Conservation (phyloP, 2,113 vertebrate species). For the Podarcis muralis region DNA sequence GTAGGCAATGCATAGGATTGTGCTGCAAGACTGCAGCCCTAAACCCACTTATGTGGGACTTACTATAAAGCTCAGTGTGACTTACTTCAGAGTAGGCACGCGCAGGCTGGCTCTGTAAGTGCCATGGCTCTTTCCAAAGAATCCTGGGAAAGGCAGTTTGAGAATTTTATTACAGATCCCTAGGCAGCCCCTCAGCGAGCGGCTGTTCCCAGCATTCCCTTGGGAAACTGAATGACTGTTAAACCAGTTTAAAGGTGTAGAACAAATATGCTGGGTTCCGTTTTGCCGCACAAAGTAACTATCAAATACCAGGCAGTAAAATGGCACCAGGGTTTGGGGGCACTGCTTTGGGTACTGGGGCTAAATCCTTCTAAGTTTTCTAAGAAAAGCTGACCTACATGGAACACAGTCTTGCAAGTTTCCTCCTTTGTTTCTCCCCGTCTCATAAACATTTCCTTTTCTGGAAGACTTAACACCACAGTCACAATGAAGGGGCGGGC, state of each 20-base stretch:
- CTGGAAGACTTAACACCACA: slow-evolving; percentile 45
- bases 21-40: too few species aligned
- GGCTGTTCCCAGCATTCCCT: not conserved
- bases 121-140: not conserved
- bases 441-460: slow-evolving; percentile 44
- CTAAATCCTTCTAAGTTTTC: slow-evolving; percentile 8
- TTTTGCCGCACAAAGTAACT: not conserved
- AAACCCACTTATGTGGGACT: too few species aligned
- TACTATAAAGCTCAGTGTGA: too few species aligned
- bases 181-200: not conserved
- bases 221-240: not conserved
- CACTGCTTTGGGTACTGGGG: not conserved
- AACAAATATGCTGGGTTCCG: not conserved
- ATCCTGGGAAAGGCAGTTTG: not conserved
- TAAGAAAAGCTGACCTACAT: not conserved
- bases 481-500: slow-evolving; percentile 51
- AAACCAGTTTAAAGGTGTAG: not conserved
- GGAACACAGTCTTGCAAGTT: slow-evolving; percentile 13
- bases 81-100: too few species aligned
- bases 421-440: slow-evolving; percentile 2
- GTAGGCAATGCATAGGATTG: too few species aligned
- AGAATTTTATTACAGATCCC: not conserved
- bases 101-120: too few species aligned
- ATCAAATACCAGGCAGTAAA: not conserved
- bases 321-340: not conserved